These are phyloP conservation scores for Apodemus agrarius DNA, from an alignment of 2,797 vertebrate genomes.

Conservation along the genomic window DNA sequence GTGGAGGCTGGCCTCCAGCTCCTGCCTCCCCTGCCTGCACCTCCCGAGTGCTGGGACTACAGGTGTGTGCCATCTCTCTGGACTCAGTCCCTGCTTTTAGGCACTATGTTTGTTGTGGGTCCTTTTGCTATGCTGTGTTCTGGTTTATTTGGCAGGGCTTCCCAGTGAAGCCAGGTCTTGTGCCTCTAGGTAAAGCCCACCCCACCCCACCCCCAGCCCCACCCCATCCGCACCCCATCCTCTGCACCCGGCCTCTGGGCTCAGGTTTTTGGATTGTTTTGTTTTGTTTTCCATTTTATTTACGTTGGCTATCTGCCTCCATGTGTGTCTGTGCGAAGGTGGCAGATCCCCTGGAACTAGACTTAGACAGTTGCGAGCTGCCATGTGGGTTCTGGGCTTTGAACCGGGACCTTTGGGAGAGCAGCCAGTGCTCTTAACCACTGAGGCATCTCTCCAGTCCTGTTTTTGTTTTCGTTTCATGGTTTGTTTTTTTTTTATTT, in stretches of 20 bases:
- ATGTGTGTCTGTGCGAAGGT: neutral
- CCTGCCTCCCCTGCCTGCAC: too few relatives aligned
- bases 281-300: neutral
- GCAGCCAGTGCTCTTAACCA: neutral
- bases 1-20: neutral
- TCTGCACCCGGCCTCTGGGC: neutral
- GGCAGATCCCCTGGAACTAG: too few relatives aligned
- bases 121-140: neutral
- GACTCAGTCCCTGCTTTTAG: too few relatives aligned
- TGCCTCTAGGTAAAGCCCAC: neutral
- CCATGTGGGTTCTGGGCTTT: neutral
- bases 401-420: neutral
- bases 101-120: neutral
- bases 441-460: neutral
- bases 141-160: neutral
- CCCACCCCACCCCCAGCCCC: neutral
- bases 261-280: neutral
- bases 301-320: neutral
- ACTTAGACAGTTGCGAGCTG: neutral
- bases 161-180: neutral
- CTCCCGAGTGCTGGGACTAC: neutral
- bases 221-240: neutral
- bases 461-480: neutral
- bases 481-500: conserved; percentile 9
- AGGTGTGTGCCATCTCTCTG: neutral